phyloP scores from a whole-genome alignment of 2,888 invertebrate genomes.

The Eulithis prunata region DNA sequence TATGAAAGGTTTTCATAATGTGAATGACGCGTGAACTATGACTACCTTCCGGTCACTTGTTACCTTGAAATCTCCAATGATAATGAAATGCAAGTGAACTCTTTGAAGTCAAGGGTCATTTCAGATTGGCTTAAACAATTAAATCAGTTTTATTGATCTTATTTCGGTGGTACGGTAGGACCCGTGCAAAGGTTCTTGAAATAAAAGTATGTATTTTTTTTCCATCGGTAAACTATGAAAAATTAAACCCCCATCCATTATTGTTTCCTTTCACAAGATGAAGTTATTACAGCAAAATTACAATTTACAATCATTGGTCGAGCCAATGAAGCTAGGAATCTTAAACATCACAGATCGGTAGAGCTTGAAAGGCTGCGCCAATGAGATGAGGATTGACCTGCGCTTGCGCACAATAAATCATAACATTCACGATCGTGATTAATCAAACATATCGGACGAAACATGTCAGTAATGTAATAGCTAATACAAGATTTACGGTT shows the following conservation, averaged over 20 bases:
- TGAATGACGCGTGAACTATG: no score
- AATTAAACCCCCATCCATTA: not conserved
- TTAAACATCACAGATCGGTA: constrained; percentile 27
- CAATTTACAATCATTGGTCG: constrained; percentile 36
- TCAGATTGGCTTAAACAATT: no score
- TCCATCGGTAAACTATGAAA: no score
- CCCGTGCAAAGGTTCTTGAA: no score
- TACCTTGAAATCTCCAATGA: no score
- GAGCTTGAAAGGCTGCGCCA: constrained; percentile 45
- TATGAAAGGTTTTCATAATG: no score
- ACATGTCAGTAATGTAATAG: constrained; percentile 53
- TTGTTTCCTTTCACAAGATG: constrained; percentile 11
- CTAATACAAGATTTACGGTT: constrained; percentile 35
- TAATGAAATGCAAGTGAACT: no score
- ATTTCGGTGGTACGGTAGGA: no score
- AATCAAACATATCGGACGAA: constrained; percentile 66
- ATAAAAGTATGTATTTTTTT: no score
- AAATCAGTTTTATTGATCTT: no score
- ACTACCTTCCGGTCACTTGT: no score
- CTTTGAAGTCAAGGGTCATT: no score
- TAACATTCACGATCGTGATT: constrained; percentile 75
- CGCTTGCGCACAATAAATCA: constrained; percentile 71
- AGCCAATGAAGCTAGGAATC: constrained; percentile 39
- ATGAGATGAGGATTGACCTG: constrained; percentile 51
- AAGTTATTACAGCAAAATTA: constrained; percentile 31